phyloP scores from a whole-genome alignment of 2,888 invertebrate species.

The Chirona hameri region DNA sequence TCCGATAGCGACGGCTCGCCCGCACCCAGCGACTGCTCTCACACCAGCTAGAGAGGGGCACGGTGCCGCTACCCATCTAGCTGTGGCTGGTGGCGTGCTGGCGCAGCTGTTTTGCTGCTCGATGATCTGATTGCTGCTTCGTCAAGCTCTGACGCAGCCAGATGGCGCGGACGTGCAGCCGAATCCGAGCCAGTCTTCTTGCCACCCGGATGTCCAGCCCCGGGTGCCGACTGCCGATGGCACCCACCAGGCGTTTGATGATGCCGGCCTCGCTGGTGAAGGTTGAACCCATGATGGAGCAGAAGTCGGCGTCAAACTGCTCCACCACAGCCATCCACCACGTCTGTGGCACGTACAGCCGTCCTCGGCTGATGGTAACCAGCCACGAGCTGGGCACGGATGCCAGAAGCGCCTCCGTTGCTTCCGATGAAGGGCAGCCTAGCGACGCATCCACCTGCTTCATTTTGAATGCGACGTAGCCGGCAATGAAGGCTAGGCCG shows the following conservation, averaged over 20 bases:
- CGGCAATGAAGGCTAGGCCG: not conserved
- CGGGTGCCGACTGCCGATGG: not conserved
- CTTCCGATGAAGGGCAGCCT: not conserved
- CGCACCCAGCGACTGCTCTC: too few species aligned
- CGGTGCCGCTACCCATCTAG: too few species aligned
- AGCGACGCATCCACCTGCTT: not conserved
- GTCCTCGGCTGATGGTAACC: not conserved
- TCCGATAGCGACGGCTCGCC: too few species aligned
- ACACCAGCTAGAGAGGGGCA: too few species aligned
- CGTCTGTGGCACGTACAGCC: not conserved
- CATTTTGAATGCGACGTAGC: not conserved
- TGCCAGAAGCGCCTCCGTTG: not conserved
- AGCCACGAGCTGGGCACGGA: not conserved
- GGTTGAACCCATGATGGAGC: not conserved
- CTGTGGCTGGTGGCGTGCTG: too few species aligned
- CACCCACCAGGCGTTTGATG: not conserved
- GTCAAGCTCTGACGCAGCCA: not conserved
- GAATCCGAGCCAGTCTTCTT: not conserved
- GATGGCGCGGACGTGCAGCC: not conserved
- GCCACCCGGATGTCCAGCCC: not conserved
- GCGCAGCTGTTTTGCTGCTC: too few species aligned
- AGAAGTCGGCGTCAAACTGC: not conserved
- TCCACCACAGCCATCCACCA: not conserved
- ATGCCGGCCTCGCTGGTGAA: not conserved
- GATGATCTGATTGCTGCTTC: not conserved